Evolutionary conservation across 1,140 invertebrate species (phyloP).

Genomic region (Microplitis mediator): DNA sequence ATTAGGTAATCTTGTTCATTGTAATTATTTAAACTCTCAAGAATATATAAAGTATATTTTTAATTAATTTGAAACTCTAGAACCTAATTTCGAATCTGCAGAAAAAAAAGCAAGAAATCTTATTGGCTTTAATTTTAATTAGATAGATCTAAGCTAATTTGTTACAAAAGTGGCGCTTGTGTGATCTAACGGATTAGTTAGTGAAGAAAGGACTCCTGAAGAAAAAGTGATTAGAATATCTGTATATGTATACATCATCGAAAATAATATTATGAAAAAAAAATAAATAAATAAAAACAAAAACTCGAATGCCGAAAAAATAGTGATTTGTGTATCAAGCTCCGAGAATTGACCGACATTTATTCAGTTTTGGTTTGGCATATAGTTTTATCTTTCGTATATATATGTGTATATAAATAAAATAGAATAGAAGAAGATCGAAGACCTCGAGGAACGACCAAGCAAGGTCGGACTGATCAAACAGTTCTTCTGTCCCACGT

Average conservation of each 20-base stretch:
- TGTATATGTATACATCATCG: too few species aligned
- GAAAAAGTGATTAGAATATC: too few species aligned
- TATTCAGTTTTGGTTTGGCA: constrained; percentile 19
- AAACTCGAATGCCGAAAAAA: constrained; percentile 18
- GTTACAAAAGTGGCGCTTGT: constrained; percentile 22
- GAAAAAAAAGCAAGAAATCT: neutral
- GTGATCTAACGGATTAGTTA: neutral
- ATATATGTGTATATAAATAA: neutral
- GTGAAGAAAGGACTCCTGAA: neutral
- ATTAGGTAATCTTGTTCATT: neutral
- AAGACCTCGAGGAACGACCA: constrained; percentile 24
- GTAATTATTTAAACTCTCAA: neutral
- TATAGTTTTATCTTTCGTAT: neutral
- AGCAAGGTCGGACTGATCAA: constrained; percentile 44
- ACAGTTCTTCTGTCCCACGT: constrained; percentile 39
- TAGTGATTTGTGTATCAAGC: constrained; percentile 43
- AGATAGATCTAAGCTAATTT: constrained; percentile 19
- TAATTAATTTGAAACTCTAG: too few species aligned
- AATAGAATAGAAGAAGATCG: constrained; percentile 2
- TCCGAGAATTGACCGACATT: constrained; percentile 29
- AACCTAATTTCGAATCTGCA: too few species aligned
- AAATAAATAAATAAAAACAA: neutral
- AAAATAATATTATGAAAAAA: neutral
- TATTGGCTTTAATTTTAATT: constrained; percentile 29
- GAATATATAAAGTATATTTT: too few species aligned